Conservation (phyloP, 2,888 invertebrate species). For the Dinocampus coccinellae region DNA sequence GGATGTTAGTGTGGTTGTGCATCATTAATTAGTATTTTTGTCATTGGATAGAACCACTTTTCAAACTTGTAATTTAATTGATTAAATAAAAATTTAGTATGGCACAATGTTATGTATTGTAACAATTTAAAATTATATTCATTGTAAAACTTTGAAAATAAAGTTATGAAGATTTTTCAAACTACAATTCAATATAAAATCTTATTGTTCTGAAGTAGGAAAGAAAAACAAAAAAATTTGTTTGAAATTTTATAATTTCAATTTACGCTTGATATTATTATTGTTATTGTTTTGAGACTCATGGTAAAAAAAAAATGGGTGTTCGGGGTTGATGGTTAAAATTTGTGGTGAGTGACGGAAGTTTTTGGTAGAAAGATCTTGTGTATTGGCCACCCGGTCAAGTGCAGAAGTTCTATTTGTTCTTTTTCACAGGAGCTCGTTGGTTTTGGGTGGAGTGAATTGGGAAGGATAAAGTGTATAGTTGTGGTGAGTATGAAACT, state of each 20-base stretch:
- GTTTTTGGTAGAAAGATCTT: neutral
- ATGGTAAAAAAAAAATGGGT: neutral
- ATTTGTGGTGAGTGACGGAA: neutral
- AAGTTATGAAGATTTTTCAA: neutral
- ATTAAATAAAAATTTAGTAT: neutral
- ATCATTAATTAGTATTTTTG: slow-evolving; percentile 1
- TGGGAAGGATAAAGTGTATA: neutral
- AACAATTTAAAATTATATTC: neutral
- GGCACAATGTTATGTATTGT: too few species aligned
- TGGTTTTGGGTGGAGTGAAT: neutral
- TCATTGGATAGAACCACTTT: neutral
- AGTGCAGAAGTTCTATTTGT: neutral
- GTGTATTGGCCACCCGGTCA: neutral
- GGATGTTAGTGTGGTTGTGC: neutral
- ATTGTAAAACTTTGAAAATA: neutral
- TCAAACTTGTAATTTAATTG: neutral
- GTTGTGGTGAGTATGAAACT: neutral
- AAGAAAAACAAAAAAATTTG: neutral
- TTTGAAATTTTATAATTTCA: too few species aligned
- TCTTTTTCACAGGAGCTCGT: neutral
- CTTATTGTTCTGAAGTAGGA: neutral
- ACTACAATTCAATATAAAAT: neutral
- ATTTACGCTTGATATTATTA: neutral
- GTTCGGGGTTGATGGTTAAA: neutral
- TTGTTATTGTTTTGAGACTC: neutral